Percentiles rank a stretch among this genome's conserved stretches.
Evolutionary conservation across 2,113 vertebrate species (phyloP).

Genomic region (Nannospalax galili): DNA sequence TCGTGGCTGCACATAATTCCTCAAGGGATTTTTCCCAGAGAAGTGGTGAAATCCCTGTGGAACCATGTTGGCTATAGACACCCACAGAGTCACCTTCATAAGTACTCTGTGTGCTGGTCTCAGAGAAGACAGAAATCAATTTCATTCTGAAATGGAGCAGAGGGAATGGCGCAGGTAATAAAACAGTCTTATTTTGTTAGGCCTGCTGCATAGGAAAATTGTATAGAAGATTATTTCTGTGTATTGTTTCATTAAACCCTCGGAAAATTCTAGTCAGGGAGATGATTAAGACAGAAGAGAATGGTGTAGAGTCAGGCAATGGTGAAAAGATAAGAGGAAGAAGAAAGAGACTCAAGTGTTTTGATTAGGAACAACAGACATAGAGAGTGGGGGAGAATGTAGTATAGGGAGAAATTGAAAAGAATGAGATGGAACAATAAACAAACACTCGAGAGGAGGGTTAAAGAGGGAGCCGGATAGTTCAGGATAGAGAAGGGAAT

Average conservation of each 20-base stretch:
- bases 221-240: not conserved
- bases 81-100: not conserved
- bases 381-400: not conserved
- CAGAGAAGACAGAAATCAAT: not conserved
- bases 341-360: not conserved
- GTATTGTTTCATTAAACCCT: conserved; percentile 6
- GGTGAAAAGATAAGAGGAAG: not conserved
- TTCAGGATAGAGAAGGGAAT: not conserved
- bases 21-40: not conserved
- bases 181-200: not conserved
- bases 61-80: not conserved
- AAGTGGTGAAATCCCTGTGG: not conserved
- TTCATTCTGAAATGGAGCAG: not conserved
- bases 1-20: not conserved
- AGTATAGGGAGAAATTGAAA: not conserved
- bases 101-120: not conserved
- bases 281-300: not conserved
- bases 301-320: not conserved
- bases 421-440: not conserved
- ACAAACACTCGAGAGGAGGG: too few species aligned
- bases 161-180: conserved; percentile 10
- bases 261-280: not conserved
- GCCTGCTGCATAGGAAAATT: not conserved
- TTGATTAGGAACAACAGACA: not conserved
- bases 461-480: not conserved